Base-by-base conservation (phyloP, 2,888 invertebrate species). In the Steinernema hermaphroditum region DNA sequence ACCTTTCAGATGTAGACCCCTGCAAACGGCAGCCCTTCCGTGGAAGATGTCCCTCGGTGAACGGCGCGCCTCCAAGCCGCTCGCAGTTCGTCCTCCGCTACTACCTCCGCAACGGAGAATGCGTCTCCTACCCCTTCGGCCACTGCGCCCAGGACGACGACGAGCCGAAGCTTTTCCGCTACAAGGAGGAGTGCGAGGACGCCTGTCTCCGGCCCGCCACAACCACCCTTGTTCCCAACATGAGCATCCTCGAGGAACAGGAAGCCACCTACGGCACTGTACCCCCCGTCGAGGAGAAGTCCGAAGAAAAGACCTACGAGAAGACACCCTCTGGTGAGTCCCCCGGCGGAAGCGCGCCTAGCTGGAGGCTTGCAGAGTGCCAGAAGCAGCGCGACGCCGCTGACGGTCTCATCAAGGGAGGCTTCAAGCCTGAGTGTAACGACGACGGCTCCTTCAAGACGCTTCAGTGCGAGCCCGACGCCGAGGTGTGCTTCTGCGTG, bases 401-500 rank as follows among this genome's bases (percentile, higher is more conserved):
- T 14, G 75, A 76, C 0, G 78, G 79, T 0, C 74, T 88, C 1
- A 82, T 87, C 50, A 87, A 86, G 27, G 87, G 87, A 54, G 88
- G 87, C 34, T 89, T 87, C 81, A 86, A 88, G 41, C 89, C 89
- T 1, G 84, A 82, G 9, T 89, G 89, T 79, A 84, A 85, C n/a
- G 68, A 77, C 0, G 81, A 82, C 41, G 88, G 87, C 4, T 82
- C 82, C 41, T 89, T 87, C 84, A 80, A 82, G 68, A 81, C 82
- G 49, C 86, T 82, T 54, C 84, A 83, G 76, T 89, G 89, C 77
- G 88, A 89, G 81, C 84, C 85, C 19, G 81, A 87, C 49, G 87
- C 87, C 4, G 82, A 85, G 32, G 87, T 87, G 78, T 89, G 89
- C 79, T 89, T 89, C 88, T 89, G 89, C 78, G 89, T 88, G 1